Evolutionary conservation across 64 coral and sea anemone species (phyloP).

Genomic region (Pocillopora damicornis): DNA sequence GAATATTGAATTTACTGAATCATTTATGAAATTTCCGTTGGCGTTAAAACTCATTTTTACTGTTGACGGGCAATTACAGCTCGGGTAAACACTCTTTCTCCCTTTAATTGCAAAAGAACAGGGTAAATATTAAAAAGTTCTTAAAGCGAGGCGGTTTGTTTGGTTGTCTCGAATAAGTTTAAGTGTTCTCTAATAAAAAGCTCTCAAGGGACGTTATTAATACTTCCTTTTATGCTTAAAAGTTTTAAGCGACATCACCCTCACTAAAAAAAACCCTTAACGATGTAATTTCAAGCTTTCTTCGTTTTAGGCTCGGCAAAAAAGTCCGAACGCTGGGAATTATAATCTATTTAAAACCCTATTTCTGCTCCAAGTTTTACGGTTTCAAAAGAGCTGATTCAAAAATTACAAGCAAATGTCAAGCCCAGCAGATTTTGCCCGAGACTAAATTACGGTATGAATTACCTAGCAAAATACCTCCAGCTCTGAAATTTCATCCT

Average conservation of each 20-base stretch:
- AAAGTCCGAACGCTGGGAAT: background rate
- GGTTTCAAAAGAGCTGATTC: background rate
- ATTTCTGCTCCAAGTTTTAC: background rate
- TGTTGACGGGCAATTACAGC: conserved; percentile 20
- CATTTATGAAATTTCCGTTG: background rate
- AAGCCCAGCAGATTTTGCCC: background rate
- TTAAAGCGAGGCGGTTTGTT: conserved; percentile 55
- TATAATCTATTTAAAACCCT: background rate
- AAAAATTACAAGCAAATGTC: background rate
- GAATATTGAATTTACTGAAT: background rate
- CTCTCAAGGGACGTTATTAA: conserved; percentile 41
- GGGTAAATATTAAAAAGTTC: conserved; percentile 35
- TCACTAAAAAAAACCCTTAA: background rate
- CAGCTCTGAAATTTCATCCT: background rate
- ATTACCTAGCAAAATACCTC: background rate
- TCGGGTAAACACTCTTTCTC: conserved; percentile 31
- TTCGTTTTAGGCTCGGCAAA: background rate
- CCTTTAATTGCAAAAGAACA: conserved; percentile 32
- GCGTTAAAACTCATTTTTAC: background rate
- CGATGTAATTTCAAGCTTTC: background rate
- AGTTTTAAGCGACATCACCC: conserved; percentile 1
- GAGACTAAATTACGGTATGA: background rate
- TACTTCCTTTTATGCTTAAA: conserved; percentile 10
- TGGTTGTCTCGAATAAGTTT: conserved; percentile 35
- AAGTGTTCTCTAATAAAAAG: conserved; percentile 33